phyloP scores from a whole-genome alignment of 2,113 vertebrate genomes.

The Colius striatus region DNA sequence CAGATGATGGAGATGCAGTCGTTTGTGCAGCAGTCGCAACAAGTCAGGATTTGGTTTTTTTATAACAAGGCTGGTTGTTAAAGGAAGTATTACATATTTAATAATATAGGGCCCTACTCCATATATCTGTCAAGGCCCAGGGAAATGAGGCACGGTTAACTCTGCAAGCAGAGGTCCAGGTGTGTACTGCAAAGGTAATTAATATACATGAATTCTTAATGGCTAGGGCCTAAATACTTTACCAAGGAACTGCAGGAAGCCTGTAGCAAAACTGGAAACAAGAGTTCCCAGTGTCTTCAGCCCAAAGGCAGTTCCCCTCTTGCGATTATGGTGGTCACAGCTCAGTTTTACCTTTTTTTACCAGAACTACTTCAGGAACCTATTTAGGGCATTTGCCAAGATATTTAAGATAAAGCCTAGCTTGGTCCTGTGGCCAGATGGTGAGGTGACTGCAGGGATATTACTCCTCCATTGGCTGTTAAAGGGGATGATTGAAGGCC shows the following conservation, averaged over 20 bases:
- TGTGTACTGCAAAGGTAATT: neutral
- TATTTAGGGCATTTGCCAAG: neutral
- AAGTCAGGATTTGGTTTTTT: neutral
- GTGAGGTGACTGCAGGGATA: neutral
- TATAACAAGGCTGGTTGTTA: neutral
- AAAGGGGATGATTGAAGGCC: neutral
- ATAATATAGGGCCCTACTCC: neutral
- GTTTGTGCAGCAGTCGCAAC: neutral
- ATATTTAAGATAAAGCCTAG: neutral
- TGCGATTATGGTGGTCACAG: neutral
- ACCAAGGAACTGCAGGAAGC: neutral
- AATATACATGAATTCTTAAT: neutral
- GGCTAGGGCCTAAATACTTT: neutral
- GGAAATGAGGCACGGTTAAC: neutral
- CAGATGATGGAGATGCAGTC: neutral
- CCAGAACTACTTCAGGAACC: neutral
- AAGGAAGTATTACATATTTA: neutral
- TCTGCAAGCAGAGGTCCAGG: neutral
- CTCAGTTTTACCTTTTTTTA: neutral
- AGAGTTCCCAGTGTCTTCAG: neutral
- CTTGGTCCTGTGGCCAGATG: neutral
- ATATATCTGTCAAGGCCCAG: neutral
- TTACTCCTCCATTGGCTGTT: neutral
- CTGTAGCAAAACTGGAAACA: neutral
- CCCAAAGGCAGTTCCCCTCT: neutral